Base-by-base conservation (phyloP, 1,140 invertebrate species). In the Aphis gossypii region DNA sequence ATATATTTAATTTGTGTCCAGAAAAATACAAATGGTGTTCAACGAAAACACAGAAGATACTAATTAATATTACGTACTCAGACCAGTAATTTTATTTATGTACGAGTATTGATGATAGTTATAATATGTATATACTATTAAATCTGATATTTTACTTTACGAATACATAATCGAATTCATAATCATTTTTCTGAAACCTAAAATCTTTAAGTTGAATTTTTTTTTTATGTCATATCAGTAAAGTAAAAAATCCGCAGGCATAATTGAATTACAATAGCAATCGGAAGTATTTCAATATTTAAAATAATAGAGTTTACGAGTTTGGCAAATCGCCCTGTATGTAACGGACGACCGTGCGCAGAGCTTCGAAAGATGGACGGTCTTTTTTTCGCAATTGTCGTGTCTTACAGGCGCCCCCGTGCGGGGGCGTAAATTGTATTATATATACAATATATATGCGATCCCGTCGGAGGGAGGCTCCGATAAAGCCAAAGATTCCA, bases 401-500 rank as follows among this genome's bases (percentile, higher is more conserved):
- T 3, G 20, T 38, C 82, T 23, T 41, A 3, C 38, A 6, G 30
- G 14, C 30, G 60, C n/a, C 60, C 14, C n/a, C 5, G 60, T 18
- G 20, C 30, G 60, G 6, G 30, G 6, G 30, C 60, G n/a, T 76
- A 76, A 76, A 76, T 76, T n/a, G 14, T 35, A 76, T 76, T 76
- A 76, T 76, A 76, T 14, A n/a, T 11, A 6, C 30, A 20, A 60
- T 60, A 60, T 11, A 60, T 9, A 11, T 4, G 14, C 4, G 7
- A 83, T 35, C 35, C 20, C 7, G 35, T 41, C 1, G 21, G 82
- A 83, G 23, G 23, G 25, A 76, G n/a, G 23, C 1, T 25, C 38
- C 83, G 84, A 48, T 87, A 46, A 48, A 86, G 83, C 41, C 83
- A 44, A 44, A 87, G 44, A 48, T 87, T 46, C 44, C 84, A 87